Evolutionary conservation across 2,888 invertebrate species (phyloP), one percentile per base, ranked within the genome.

Genomic region (Aricia artaxerxes): DNA sequence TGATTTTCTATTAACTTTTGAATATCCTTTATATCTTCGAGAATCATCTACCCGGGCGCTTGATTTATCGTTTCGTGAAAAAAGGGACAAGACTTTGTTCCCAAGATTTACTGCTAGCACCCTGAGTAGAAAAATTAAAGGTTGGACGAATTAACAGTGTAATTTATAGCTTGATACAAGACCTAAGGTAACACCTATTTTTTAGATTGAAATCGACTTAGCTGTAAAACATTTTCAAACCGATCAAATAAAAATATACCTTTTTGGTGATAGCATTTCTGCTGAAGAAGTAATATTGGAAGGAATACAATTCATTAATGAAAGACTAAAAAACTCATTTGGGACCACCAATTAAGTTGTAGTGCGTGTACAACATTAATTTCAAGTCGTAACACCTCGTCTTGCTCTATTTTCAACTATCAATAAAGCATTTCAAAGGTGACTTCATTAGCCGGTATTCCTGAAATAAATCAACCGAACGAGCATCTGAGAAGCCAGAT

Each of bases 81-180:
- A 82, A 81, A 83, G 79, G 81, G 82, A 83, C 82, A 82, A 83
- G 84, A 84, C 84, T 83, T 79, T 84, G 83, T 84, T 84, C 87
- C 85, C 85, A 85, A 85, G 86, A 87, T 87, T 87, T 87, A 87
- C 85, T 83, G 84, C 85, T 82, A 72, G 40, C 80, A 75, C 49
- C 76, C 79, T 80, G 79, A 81, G 75, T 75, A 61, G 73, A 79
- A 79, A 79, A 79, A 79, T 79, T 79, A 79, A 79, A 79, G 61
- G 75, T 75, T 73, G 73, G 60, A 40, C 75, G 38, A 73, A 73
- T 73, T 79, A 61, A 79, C 38, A 16, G 73, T 40, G 78, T 60
- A 60, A 49, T 73, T 79, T 73, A 75, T 79, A 73, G 78, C 75
- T 40, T 73, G 60, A 78, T 75, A 31, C 61, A 75, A 60, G 57